Base-by-base conservation (phyloP, 2,797 vertebrate genomes). In the Rhabdomys pumilio region DNA sequence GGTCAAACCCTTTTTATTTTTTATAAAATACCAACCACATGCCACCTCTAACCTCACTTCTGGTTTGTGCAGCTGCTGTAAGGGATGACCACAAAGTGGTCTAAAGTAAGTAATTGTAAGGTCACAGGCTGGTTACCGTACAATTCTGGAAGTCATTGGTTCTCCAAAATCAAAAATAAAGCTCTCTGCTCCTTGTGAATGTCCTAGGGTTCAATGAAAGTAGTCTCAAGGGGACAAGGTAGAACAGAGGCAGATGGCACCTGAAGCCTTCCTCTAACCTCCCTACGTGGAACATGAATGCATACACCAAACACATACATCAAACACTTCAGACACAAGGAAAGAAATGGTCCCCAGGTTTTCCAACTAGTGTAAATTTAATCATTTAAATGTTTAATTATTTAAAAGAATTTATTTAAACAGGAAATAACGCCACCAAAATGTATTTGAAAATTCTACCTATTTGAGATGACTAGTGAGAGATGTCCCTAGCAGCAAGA, bases 381-480 rank as follows among this genome's bases (percentile, higher is more conserved):
- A 38, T 72, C 19, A 72, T 38, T 72, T 72, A 17, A 20, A 72
- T 72, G n/a, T 72, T 72, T 72, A 38, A 72, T 38, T 65, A 34
- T 47, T 22, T 93, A 20, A 85, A 95, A 92, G 34, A 26, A 82
- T 47, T 89, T 82, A 80, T n/a, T 59, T 94, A 83, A 93, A 96
- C 7, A 88, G 59, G 92, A 89, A 24, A 82, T 0, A 93, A 19
- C 17, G 84, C 77, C 90, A 91, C 6, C 72, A 94, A 17, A 34
- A 80, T 88, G 29, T 69, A 63, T n/a, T 80, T 50, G 3, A 76
- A 67, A 90, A 95, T 79, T 76, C 57, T 88, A 59, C 80, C 19
- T 44, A 57, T 55, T 65, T 67, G 44, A 34, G 10, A 31, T 17
- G 44, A 93, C 17, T 65, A 76, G 53, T 61, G 90, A 38, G 14